phyloP scores from a whole-genome alignment of 2,888 invertebrate genomes.

The Alitta virens region DNA sequence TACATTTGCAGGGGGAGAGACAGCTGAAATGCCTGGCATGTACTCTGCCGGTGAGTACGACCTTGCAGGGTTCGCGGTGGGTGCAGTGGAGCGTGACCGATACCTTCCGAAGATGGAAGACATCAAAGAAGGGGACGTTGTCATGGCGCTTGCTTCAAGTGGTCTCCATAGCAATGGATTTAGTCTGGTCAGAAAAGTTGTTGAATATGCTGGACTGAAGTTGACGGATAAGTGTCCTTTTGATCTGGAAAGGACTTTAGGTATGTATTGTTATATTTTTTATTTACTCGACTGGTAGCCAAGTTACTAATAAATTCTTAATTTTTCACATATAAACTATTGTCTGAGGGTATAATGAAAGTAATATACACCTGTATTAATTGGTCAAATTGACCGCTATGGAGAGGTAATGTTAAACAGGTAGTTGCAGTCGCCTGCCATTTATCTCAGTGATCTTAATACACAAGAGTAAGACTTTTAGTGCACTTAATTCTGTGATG shows the following conservation, averaged over 20 bases:
- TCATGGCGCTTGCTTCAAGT: slow-evolving; percentile 76
- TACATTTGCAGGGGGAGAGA: slow-evolving; percentile 75
- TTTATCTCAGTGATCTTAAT: no score
- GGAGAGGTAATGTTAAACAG: no score
- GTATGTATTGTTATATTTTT: slow-evolving; percentile 60
- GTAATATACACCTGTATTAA: no score
- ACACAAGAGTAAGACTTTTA: no score
- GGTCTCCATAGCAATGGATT: slow-evolving; percentile 96
- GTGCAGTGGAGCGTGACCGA: slow-evolving; percentile 77
- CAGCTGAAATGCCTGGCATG: slow-evolving; percentile 96
- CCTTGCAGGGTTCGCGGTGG: slow-evolving; percentile 92
- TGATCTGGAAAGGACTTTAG: slow-evolving; percentile 68
- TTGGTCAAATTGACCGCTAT: no score
- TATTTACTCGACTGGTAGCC: no score
- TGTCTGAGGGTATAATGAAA: no score
- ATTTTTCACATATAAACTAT: no score
- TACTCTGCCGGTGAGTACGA: slow-evolving; percentile 87
- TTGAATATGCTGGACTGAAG: slow-evolving; percentile 67
- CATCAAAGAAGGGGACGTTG: slow-evolving; percentile 54
- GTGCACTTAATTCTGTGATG: no score
- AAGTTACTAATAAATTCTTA: no score
- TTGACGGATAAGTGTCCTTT: slow-evolving; percentile 72
- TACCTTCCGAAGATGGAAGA: slow-evolving; percentile 70
- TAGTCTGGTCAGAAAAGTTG: slow-evolving; percentile 79
- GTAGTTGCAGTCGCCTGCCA: no score